Base-by-base conservation (phyloP, 2,113 vertebrate genomes). In the Formicarius rufipectus region DNA sequence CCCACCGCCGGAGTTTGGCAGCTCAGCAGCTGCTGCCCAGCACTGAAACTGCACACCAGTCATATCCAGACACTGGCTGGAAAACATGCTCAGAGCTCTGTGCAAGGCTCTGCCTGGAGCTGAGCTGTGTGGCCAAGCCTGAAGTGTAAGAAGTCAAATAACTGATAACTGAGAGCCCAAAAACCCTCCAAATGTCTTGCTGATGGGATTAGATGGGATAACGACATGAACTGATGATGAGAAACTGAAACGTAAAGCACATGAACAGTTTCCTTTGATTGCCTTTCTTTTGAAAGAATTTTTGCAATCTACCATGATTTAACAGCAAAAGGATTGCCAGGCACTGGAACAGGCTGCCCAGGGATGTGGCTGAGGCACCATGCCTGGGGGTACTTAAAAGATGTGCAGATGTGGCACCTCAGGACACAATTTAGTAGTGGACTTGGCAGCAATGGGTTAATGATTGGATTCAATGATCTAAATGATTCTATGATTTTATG, bases 11-110 rank as follows among this genome's bases (percentile, higher is more conserved):
- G 8, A 3, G 33, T 45, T 53, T 35, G 60, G 72, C 47, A 78
- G 60, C 39, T 22, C 22, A 37, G 60, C 27, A 84, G 52, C 53
- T 86, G 45, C 66, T 86, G 58, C 31, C 55, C 22, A 39, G 9
- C 14, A 4, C 9, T 35, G n/a, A 40, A 37, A 35, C 3, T 28
- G 28, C 37, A 66, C 52, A 25, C 42, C 73, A 69, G 23, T 10
- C 74, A 31, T 1, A 1, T 58, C 80, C 3, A 2, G 25, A 12
- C 31, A 7, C 0, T 8, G 59, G 60, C 42, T 14, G 17, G 18
- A 40, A 39, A 25, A 27, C 7, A 1, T 1, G 17, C 12, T 16
- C 55, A 10, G 22, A 82, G 56, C 66, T 66, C 74, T 66, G 66
- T 21, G 56, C 56, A 33, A 33, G 39, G 18, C 56, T 7, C 47